Conservation (phyloP, 2,888 invertebrate species). For the Ophonus ardosiacus region DNA sequence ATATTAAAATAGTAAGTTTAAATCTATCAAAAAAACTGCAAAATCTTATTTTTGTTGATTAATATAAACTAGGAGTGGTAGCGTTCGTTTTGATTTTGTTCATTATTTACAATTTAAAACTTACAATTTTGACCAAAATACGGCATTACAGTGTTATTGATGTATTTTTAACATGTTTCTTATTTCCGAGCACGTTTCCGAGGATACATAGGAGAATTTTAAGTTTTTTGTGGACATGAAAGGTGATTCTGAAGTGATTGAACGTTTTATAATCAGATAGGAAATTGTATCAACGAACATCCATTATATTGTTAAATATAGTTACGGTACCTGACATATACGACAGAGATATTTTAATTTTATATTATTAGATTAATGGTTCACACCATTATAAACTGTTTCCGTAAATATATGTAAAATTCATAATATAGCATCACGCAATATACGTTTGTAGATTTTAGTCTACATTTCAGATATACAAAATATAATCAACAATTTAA, state of each 20-base stretch:
- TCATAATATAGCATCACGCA: not conserved
- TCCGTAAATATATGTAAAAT: not conserved
- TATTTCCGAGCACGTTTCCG: not conserved
- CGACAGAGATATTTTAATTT: not conserved
- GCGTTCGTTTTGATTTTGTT: too few species aligned
- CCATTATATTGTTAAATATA: not conserved
- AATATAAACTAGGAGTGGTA: too few species aligned
- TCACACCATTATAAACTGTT: not conserved
- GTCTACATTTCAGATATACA: too few species aligned
- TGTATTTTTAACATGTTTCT: slow-evolving; percentile 28
- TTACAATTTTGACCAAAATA: too few species aligned
- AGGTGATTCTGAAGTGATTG: not conserved
- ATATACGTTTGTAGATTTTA: too few species aligned
- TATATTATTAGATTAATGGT: not conserved
- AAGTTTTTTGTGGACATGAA: not conserved
- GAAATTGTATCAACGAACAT: not conserved
- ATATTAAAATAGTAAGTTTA: too few species aligned
- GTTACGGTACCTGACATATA: not conserved
- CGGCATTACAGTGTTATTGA: slow-evolving; percentile 19
- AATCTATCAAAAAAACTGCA: too few species aligned
- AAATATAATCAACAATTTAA: too few species aligned
- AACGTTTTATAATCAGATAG: not conserved
- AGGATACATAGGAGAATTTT: not conserved
- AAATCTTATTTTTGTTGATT: too few species aligned
- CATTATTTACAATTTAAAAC: too few species aligned